These are phyloP conservation scores for Halcyon badia DNA, from an alignment of 2,797 vertebrate species.

Conservation along the genomic window DNA sequence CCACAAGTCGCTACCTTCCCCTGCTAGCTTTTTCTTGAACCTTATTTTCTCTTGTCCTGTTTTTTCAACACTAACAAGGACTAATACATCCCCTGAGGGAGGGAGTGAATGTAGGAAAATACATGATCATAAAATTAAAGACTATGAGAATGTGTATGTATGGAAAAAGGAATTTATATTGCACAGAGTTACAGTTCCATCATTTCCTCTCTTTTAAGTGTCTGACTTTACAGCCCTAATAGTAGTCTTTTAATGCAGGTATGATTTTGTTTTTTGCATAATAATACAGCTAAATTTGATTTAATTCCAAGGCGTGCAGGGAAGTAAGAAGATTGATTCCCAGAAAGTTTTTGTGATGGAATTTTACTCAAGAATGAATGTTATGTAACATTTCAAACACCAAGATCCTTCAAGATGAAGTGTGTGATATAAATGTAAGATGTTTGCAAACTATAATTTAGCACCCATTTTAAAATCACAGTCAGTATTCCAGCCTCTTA, in stretches of 20 bases:
- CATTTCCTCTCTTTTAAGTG: conserved; percentile 3
- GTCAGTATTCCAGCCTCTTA: conserved; percentile 22
- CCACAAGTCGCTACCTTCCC: neutral
- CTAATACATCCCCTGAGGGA: neutral
- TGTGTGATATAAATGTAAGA: conserved; percentile 44
- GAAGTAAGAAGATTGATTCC: conserved; percentile 68
- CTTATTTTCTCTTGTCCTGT: neutral
- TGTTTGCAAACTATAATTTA: conserved; percentile 71
- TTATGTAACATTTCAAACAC: conserved; percentile 68
- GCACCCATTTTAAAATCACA: conserved; percentile 32
- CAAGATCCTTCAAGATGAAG: conserved; percentile 53
- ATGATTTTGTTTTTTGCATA: conserved; percentile 58
- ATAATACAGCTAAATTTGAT: conserved; percentile 61
- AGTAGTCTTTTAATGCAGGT: conserved; percentile 33
- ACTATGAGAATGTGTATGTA: neutral
- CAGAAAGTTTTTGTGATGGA: conserved; percentile 66
- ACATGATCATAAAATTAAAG: neutral
- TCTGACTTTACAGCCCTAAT: conserved; percentile 45
- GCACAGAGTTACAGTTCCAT: neutral
- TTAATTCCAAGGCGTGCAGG: conserved; percentile 49
- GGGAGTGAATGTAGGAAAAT: neutral
- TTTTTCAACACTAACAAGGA: neutral
- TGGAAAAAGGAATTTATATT: neutral
- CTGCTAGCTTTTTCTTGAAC: neutral
- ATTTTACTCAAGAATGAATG: conserved; percentile 60